phyloP scores from a whole-genome alignment of 2,797 vertebrate species.

The Acropternis orthonyx region DNA sequence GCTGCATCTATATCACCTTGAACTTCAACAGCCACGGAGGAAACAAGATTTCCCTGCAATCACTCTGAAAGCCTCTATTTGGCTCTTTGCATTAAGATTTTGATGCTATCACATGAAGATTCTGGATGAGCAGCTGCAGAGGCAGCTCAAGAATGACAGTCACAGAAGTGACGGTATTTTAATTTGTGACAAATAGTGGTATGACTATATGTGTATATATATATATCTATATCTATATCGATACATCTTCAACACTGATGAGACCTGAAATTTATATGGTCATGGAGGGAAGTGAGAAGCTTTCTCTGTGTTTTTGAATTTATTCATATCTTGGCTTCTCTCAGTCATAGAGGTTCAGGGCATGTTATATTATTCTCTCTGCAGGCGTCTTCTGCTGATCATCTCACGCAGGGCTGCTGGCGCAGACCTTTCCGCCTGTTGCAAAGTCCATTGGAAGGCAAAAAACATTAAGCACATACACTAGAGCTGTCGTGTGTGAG shows the following conservation, averaged over 20 bases:
- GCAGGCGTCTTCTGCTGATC: not conserved
- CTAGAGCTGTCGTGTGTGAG: not conserved
- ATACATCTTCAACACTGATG: not conserved
- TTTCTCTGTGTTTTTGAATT: not conserved
- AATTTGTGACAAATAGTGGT: not conserved
- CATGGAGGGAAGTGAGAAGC: not conserved
- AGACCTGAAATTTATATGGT: not conserved
- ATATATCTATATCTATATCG: not conserved
- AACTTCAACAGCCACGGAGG: not conserved
- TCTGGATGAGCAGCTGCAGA: not conserved
- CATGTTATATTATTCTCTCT: not conserved
- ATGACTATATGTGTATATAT: not conserved
- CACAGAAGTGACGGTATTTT: not conserved
- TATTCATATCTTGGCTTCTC: not conserved
- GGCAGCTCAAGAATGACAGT: not conserved
- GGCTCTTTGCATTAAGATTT: not conserved
- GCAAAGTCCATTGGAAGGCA: not conserved
- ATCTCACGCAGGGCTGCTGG: not conserved
- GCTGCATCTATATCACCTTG: conserved; percentile 46
- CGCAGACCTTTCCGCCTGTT: not conserved
- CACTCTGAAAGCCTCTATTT: not conserved
- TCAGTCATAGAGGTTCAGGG: not conserved
- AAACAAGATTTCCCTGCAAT: not conserved
- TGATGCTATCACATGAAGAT: not conserved
- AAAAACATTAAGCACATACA: not conserved